Conservation (phyloP, 2,113 vertebrate species). For the Coptodon rendalli region DNA sequence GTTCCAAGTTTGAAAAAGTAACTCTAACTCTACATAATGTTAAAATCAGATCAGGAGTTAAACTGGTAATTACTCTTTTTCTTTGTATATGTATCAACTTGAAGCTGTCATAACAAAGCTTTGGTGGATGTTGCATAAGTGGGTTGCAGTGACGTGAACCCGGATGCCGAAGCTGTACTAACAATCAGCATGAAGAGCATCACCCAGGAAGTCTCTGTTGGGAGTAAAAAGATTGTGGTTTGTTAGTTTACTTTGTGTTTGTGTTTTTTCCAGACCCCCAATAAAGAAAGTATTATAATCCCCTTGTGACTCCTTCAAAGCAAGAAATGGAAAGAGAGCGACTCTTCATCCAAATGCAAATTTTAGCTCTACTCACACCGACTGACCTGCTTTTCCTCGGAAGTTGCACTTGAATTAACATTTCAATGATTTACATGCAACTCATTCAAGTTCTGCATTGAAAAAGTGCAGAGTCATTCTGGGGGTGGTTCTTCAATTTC, state of each 20-base stretch:
- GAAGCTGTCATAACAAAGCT: conserved; percentile 40
- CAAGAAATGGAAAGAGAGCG: neutral
- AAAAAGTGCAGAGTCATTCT: conserved; percentile 47
- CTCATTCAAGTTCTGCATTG: neutral
- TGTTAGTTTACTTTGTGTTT: conserved; percentile 30
- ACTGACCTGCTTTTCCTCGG: neutral
- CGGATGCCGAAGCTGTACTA: conserved; percentile 26
- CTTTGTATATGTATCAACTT: neutral
- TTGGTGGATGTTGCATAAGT: neutral
- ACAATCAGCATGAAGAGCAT: conserved; percentile 1
- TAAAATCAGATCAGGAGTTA: neutral
- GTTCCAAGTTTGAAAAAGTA: neutral
- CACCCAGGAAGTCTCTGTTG: conserved; percentile 19
- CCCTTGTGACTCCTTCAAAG: neutral
- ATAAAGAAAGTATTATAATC: neutral
- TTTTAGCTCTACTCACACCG: neutral
- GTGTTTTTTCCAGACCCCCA: neutral
- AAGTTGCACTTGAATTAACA: neutral
- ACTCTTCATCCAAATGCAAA: neutral
- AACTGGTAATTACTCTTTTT: neutral
- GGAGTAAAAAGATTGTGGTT: neutral
- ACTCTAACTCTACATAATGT: neutral
- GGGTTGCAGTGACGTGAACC: neutral
- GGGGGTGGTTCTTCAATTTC: neutral
- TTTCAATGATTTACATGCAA: neutral